These are phyloP conservation scores for Sarcophilus harrisii DNA, from an alignment of 2,797 vertebrate species.

Conservation along the genomic window DNA sequence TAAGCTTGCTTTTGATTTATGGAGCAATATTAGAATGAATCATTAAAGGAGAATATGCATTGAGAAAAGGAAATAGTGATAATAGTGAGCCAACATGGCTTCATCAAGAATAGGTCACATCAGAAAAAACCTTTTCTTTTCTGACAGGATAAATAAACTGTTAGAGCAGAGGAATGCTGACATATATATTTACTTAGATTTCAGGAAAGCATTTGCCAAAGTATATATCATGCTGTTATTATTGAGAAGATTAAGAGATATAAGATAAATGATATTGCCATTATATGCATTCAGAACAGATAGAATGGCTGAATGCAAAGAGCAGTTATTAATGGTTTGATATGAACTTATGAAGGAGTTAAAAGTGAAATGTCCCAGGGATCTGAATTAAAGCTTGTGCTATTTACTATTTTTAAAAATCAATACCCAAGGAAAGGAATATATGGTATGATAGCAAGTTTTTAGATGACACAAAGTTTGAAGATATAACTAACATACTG, in stretches of 20 bases:
- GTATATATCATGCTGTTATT: background rate
- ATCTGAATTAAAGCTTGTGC: background rate
- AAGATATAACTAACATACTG: background rate
- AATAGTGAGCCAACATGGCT: background rate
- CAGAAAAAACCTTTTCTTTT: constrained; percentile 5
- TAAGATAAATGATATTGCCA: background rate
- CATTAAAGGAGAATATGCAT: background rate
- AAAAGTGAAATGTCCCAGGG: background rate
- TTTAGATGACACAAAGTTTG: background rate
- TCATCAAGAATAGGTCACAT: background rate
- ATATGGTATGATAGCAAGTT: background rate
- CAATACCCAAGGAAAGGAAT: background rate
- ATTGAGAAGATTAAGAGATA: background rate
- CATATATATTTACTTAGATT: background rate
- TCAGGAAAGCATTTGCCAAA: background rate
- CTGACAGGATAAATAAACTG: background rate
- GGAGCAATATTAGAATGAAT: background rate
- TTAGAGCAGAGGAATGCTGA: background rate
- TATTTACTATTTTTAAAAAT: background rate
- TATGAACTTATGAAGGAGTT: background rate
- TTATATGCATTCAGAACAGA: background rate
- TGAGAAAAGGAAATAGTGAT: background rate
- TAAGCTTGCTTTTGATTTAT: background rate
- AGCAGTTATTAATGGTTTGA: background rate
- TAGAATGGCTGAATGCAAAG: background rate